These are phyloP conservation scores for Nomada fabriciana DNA, from an alignment of 2,888 invertebrate species.

Conservation along the genomic window DNA sequence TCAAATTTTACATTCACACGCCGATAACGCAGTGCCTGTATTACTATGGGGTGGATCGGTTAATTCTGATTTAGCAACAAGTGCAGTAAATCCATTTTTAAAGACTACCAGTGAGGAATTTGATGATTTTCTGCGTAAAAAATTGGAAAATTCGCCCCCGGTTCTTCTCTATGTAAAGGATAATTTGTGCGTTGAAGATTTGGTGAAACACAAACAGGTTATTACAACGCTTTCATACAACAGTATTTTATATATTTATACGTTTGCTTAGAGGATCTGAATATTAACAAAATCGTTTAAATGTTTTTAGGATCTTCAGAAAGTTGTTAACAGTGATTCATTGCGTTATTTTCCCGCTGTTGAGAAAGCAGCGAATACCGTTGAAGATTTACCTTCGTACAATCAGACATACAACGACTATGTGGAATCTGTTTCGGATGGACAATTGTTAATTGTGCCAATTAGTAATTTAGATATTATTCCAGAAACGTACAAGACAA, in stretches of 20 bases:
- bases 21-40: constrained; percentile 86
- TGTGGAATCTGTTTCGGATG: constrained; percentile 79
- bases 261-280: constrained; percentile 71
- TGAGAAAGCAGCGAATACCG: constrained; percentile 86
- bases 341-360: constrained; percentile 88
- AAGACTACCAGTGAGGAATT: constrained; percentile 83
- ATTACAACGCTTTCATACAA: constrained; percentile 9
- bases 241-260: too few relatives aligned
- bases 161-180: constrained; percentile 86
- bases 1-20: constrained; percentile 52
- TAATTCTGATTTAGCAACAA: constrained; percentile 36
- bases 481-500: constrained; percentile 70
- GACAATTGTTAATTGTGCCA: constrained; percentile 70
- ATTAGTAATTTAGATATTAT: constrained; percentile 71
- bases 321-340: constrained; percentile 77
- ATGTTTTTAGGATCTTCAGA: constrained; percentile 83
- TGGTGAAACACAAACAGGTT: constrained; percentile 85
- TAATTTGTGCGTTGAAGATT: constrained; percentile 87
- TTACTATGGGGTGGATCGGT: constrained; percentile 86
- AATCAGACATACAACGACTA: constrained; percentile 84
- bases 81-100: constrained; percentile 76
- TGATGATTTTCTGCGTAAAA: constrained; percentile 81
- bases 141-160: constrained; percentile 82
- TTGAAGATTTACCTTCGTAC: constrained; percentile 85
- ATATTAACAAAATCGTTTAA: constrained; percentile 20